phyloP scores from a whole-genome alignment of 2,113 vertebrate species.

The Megaceryle torquata region DNA sequence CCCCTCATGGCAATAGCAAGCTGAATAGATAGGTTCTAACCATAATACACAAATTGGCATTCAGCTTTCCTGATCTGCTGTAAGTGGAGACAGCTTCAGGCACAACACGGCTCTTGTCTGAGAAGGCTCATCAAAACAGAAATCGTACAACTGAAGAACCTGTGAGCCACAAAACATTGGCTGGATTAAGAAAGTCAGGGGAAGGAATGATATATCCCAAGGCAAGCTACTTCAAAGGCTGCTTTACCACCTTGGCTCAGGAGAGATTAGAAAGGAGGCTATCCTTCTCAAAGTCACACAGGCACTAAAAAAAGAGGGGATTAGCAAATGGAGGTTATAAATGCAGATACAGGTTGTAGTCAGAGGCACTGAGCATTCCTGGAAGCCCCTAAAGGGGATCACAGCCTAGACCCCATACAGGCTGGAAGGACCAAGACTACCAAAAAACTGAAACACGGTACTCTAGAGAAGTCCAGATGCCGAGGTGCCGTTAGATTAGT shows the following conservation, averaged over 20 bases:
- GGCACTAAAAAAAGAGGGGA: too few relatives aligned
- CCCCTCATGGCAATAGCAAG: background rate
- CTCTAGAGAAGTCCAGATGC: background rate
- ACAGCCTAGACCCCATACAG: too few relatives aligned
- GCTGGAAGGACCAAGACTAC: too few relatives aligned
- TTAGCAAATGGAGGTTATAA: too few relatives aligned
- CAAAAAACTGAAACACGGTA: background rate
- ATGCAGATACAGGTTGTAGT: too few relatives aligned
- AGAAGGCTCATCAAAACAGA: background rate
- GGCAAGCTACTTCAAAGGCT: too few relatives aligned
- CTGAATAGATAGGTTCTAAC: background rate
- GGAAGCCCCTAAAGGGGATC: too few relatives aligned
- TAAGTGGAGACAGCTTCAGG: background rate
- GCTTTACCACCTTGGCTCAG: too few relatives aligned
- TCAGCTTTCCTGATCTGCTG: background rate
- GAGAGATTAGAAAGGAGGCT: too few relatives aligned
- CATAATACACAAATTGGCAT: background rate
- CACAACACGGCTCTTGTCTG: background rate
- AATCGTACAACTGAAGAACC: fast-evolving
- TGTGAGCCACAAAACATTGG: background rate
- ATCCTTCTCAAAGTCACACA: too few relatives aligned
- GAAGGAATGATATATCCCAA: background rate
- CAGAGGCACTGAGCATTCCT: too few relatives aligned
- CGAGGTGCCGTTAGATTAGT: background rate
- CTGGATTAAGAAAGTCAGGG: background rate